Base-by-base conservation (phyloP, 2,797 vertebrate species). In the Urosaurus nigricauda region DNA sequence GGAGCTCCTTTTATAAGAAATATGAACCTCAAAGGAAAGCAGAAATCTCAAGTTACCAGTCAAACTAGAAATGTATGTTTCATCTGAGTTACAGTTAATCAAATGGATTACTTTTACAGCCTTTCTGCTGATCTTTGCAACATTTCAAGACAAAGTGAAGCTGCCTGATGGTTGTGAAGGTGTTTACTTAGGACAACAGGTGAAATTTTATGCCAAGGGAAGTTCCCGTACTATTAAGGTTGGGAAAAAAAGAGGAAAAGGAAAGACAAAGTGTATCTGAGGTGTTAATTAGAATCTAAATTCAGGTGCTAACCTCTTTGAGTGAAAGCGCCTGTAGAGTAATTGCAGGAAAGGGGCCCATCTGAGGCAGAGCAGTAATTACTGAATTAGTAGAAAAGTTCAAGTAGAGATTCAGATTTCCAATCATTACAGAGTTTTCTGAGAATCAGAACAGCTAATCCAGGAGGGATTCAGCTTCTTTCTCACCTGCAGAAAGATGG, bases 331-430 rank as follows among this genome's bases (percentile, higher is more conserved):
- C 94, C 91, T 96, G 96, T 97, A 96, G 96, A 96, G 96, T 96
- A 97, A 97, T 97, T 97, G 96, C 95, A 97, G 97, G 97, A 97
- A 97, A 95, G 95, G 96, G 96, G 97, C 97, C 97, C 97, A 96
- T 97, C 97, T 97, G 94, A 96, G 97, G 93, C 96, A 98, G 96
- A 97, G 97, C 98, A 97, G 97, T 97, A 99, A 99, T 99, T 98
- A 99, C 97, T 98, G 98, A 98, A 99, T 98, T 98, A 98, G 98
- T 96, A 97, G 97, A 95, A 97, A 98, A 98, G 98, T 98, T 99
- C 98, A 98, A 97, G 97, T 97, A 94, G 93, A 97, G 98, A 96
- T 98, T 99, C 98, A 94, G 96, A 98, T 99, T 99, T 98, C 98
- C 97, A 97, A 97, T 98, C 95, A 96, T 96, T 97, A 97, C 96